Base-by-base conservation (phyloP, 2,797 vertebrate genomes). In the Dipus sagitta region DNA sequence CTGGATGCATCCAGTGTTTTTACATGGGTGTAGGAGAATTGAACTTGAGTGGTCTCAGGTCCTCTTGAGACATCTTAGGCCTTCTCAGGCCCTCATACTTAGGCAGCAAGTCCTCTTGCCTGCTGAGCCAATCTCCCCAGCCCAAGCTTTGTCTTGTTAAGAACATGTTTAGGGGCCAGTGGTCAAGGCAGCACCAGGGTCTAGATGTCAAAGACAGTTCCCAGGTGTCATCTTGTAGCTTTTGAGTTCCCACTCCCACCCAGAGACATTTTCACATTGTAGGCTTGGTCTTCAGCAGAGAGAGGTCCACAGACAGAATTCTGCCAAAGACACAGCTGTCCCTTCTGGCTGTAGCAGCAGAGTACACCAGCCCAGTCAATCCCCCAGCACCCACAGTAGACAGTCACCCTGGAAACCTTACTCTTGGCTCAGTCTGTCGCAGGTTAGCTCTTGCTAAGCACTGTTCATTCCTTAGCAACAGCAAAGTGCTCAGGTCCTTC, bases 321-420 rank as follows among this genome's bases (percentile, higher is more conserved):
- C 54, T 58, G 54, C 54, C 14, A 58, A 9, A 14, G 38, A 60
- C 47, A 38, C n/a, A n/a, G 30, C 62, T 42, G 62, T 24, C 3
- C 4, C 17, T 68, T 70, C 62, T 26, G 38, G 28, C 75, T 28
- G 32, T 15, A 32, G 28, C 64, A 21, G 78, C 52, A 71, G 32
- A 65, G 6, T 14, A 9, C 5, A 5, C 4, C 10, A 28, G 74
- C 54, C 47, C 4, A 1, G 3, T 14, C 6, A 1, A 4, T 14
- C 8, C 20, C 17, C 7, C n/a, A 47, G 28, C n/a, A 5, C 0
- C 0, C 21, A 24, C 8, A 1, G 28, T 14, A 24, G 26, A 20
- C 6, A 38, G 7, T 54, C 15, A 3, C 54, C 34, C 0, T 3
- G 79, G 67, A 38, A 11, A 32, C 3, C 62, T 11, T 47, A 54